Evolutionary conservation across 2,113 vertebrate species (phyloP).

Genomic region (Hystrix brachyura): DNA sequence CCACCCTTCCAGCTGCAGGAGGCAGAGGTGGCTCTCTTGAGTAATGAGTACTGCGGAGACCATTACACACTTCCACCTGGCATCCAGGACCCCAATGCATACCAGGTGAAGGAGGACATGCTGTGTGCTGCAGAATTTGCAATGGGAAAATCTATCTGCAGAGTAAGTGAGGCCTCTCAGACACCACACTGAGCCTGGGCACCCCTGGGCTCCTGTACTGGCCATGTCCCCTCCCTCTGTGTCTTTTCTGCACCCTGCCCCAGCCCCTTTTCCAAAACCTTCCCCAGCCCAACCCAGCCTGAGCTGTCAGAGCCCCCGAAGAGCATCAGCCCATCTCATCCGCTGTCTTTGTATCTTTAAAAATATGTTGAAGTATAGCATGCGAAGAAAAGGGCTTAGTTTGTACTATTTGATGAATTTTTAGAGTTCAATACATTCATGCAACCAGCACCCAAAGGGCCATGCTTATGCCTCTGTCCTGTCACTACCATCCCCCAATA

Average conservation of each 20-base stretch:
- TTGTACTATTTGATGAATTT: background rate
- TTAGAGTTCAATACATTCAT: background rate
- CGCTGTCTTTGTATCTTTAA: background rate
- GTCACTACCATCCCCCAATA: background rate
- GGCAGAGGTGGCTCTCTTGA: background rate
- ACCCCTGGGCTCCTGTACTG: background rate
- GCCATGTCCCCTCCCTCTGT: background rate
- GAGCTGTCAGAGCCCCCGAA: background rate
- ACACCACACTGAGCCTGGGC: accelerated
- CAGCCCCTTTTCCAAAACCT: background rate
- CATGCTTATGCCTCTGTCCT: background rate
- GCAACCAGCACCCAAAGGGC: background rate
- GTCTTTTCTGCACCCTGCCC: background rate
- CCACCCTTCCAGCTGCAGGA: background rate
- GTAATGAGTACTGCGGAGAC: accelerated
- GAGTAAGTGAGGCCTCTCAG: constrained; percentile 31
- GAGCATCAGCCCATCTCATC: background rate
- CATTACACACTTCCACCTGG: background rate
- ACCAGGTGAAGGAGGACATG: background rate
- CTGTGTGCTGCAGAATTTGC: background rate
- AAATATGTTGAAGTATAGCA: background rate
- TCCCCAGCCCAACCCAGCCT: background rate
- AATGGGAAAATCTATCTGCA: background rate
- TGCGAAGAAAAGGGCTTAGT: background rate
- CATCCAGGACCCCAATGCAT: accelerated